Conservation (phyloP, 2,113 vertebrate genomes). For the Regulus satrapa region DNA sequence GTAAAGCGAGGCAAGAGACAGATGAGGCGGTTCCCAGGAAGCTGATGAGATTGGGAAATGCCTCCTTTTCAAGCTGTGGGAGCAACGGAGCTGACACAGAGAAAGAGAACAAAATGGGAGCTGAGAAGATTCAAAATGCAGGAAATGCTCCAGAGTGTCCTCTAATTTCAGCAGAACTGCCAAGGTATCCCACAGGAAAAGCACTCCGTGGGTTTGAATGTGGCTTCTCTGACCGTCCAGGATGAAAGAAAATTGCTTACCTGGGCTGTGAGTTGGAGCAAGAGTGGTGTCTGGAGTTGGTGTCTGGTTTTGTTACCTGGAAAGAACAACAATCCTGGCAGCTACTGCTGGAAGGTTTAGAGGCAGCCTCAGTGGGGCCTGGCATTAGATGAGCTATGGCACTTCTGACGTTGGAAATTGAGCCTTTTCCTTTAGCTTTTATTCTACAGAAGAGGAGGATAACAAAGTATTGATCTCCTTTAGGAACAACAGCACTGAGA, state of each 20-base stretch:
- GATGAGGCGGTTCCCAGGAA: not conserved
- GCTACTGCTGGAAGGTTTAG: not conserved
- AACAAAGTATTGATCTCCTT: not conserved
- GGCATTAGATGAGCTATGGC: not conserved
- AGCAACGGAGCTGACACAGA: not conserved
- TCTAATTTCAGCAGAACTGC: not conserved
- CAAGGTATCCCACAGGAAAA: conserved; percentile 8
- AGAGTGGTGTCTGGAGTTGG: not conserved
- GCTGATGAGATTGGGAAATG: not conserved
- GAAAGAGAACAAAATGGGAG: not conserved
- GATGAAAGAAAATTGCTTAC: not conserved
- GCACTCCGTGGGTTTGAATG: not conserved
- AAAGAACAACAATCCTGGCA: not conserved
- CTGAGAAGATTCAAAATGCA: not conserved
- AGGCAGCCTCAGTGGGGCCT: not conserved
- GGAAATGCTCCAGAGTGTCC: not conserved
- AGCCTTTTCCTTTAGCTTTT: not conserved
- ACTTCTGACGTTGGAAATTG: not conserved
- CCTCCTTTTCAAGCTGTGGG: not conserved
- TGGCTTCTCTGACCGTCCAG: not conserved
- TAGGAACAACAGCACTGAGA: not conserved
- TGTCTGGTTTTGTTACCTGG: not conserved
- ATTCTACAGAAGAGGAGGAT: not conserved
- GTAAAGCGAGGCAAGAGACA: not conserved
- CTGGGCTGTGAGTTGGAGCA: not conserved